Evolutionary conservation across 1,140 invertebrate genomes (phyloP), one percentile per base, ranked within the genome.

Genomic region (Platyscapa corneri): DNA sequence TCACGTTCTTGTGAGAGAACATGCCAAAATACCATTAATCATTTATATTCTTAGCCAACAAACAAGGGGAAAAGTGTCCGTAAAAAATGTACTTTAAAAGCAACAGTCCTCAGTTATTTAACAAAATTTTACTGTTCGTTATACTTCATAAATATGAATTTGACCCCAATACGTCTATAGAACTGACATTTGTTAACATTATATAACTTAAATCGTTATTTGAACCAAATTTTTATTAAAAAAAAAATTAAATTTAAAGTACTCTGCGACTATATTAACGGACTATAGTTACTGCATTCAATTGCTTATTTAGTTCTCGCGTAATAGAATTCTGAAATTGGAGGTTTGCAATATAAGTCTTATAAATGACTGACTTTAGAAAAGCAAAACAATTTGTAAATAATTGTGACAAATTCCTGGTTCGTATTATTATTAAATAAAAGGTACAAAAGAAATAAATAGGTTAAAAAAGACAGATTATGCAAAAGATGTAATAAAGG

Each of bases 1-100:
- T 42, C 42, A 30, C 16, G 32, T 20, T 70, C 3, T 20, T 16
- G 8, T 74, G 39, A 42, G 37, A 42, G 39, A 42, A 39, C 70
- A 18, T 74, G 37, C 3, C 23, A 74, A 74, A 74, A 27, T 74
- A 42, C 70, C 18, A 74, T 74, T 42, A 74, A 42, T 74, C 70
- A 74, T 42, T 74, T 42, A 8, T 42, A 74, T 42, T 74, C 37
- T 42, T 74, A 42, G 37, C 37, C 12, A 14, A 74, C 23, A 18
- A 37, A 42, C 37, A 72, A 72, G 23, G 6, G 12, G 23, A 72
- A 72, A 70, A 72, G 20, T 16, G 34, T 67, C n/a, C 7, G 60
- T 20, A 39, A 72, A 39, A 72, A 72, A 39, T 39, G 18, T 72
- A 42, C 5, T 37, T 74, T 42, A n/a, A 3, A 74, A n/a, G 23